Evolutionary conservation across 2,888 invertebrate genomes (phyloP).

Genomic region (Ganaspis brasiliensis): DNA sequence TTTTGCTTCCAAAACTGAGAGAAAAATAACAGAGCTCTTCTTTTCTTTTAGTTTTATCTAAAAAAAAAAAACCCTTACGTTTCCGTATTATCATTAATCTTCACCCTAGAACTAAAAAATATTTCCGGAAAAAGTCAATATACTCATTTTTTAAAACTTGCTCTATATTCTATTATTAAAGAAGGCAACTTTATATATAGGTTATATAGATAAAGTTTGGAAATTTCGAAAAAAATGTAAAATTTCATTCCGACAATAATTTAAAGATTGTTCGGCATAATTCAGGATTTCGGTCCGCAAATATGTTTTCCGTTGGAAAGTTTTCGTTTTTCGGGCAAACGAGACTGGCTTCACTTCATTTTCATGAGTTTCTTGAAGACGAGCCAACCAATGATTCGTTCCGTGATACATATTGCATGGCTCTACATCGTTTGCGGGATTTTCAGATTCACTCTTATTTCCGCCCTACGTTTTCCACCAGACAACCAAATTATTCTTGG

Average conservation of each 20-base stretch:
- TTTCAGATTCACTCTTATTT: conserved; percentile 27
- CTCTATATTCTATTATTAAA: too few relatives aligned
- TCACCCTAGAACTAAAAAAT: too few relatives aligned
- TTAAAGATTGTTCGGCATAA: conserved; percentile 8
- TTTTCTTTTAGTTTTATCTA: too few relatives aligned
- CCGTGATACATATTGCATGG: conserved; percentile 23
- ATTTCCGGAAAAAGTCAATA: too few relatives aligned
- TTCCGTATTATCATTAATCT: too few relatives aligned
- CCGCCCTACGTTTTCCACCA: neutral
- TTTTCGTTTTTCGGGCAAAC: conserved; percentile 23
- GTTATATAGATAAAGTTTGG: too few relatives aligned
- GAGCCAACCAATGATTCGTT: conserved; percentile 27
- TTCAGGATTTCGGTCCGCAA: neutral
- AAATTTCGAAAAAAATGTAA: conserved; percentile 20
- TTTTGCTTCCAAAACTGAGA: neutral
- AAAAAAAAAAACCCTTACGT: too few relatives aligned
- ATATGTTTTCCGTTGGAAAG: conserved; percentile 20
- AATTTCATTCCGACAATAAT: conserved; percentile 10
- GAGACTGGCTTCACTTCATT: neutral
- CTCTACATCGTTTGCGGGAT: conserved; percentile 24
- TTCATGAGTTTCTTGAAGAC: conserved; percentile 36
- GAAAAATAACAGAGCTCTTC: too few relatives aligned
- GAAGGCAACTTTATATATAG: too few relatives aligned
- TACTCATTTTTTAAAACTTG: too few relatives aligned
- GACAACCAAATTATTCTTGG: conserved; percentile 10